A percentile compares a stretch with the other conserved stretches of the same genome.
phyloP scores from a whole-genome alignment of 2,113 vertebrate genomes.

The Calypte anna region DNA sequence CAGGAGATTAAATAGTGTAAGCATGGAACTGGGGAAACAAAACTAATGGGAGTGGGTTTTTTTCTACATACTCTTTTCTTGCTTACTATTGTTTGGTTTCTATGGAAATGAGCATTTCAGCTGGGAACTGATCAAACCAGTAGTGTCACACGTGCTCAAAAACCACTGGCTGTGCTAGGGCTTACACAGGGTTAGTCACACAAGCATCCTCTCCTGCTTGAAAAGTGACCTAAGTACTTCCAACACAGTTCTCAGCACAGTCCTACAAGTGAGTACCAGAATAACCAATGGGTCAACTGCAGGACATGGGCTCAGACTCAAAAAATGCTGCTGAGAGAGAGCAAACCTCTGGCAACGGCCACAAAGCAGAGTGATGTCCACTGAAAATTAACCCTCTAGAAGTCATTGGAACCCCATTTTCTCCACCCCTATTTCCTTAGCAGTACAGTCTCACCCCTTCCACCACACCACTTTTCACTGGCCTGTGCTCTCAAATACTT shows the following conservation, averaged over 20 bases:
- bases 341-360: neutral
- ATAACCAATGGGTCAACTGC: neutral
- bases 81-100: neutral
- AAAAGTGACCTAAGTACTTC: neutral
- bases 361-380: rapidly evolving
- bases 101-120: neutral
- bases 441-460: neutral
- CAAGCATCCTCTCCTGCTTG: neutral
- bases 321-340: neutral
- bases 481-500: neutral
- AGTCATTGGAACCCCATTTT: neutral
- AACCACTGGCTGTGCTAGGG: neutral
- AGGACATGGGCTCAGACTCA: neutral
- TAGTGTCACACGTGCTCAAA: neutral
- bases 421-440: neutral
- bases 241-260: neutral
- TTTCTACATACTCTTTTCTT: neutral
- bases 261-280: neutral
- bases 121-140: neutral
- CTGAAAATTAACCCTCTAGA: neutral
- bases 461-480: neutral
- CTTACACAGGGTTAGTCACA: neutral
- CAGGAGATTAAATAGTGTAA: neutral
- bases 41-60: neutral
- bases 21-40: neutral